Percentiles rank a stretch among this genome's conserved stretches.
Conservation (phyloP, 2,113 vertebrate genomes). For the Clarias batrachus region DNA sequence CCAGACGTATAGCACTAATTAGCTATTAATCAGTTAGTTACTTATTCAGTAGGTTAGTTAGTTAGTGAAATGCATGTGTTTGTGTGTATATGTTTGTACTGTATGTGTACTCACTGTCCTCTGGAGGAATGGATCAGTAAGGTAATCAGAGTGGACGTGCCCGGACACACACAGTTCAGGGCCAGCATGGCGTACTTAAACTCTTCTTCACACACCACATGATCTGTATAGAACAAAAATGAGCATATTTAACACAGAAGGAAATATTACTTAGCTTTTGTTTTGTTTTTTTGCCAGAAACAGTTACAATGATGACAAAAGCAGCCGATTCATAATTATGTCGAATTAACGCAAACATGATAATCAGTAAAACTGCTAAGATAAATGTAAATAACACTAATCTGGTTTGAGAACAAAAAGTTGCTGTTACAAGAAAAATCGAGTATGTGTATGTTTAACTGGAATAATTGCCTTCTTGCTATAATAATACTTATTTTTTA, state of each 20-base stretch:
- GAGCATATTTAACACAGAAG: not conserved
- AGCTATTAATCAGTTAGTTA: not conserved
- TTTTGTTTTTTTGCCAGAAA: not conserved
- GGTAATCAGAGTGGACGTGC: constrained; percentile 81
- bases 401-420: not conserved
- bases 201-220: constrained; percentile 83
- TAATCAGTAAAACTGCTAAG: not conserved
- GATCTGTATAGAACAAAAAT: constrained; percentile 65
- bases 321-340: not conserved
- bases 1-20: not conserved
- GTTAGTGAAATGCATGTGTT: not conserved
- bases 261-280: not conserved
- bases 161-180: constrained; percentile 82
- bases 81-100: not conserved
- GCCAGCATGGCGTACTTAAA: constrained; percentile 85
- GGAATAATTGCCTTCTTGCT: not conserved
- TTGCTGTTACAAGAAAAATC: no score
- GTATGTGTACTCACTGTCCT: constrained; percentile 76
- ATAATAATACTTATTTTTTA: not conserved
- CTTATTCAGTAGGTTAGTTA: not conserved
- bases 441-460: not conserved
- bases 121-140: constrained; percentile 81
- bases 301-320: not conserved
- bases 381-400: not conserved
- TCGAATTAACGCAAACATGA: not conserved